Base-by-base conservation (phyloP, 2,113 vertebrate genomes). In the Elachura formosa region DNA sequence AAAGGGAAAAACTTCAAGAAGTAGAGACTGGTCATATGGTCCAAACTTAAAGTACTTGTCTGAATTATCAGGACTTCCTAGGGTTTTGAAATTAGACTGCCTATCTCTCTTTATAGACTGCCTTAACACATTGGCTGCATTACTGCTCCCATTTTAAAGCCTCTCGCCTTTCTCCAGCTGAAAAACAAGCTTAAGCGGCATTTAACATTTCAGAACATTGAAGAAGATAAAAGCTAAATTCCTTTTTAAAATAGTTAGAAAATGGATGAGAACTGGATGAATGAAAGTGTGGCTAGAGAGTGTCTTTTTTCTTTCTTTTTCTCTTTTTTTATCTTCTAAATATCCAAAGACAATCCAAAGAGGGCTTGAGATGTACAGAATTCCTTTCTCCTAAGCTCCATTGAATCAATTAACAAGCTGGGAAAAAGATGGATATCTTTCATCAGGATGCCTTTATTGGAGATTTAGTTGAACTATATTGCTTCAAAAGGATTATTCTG, bases 371-470 rank as follows among this genome's bases (percentile, higher is more conserved):
- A 58, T 61, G 16, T 34, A 62, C 14, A 80, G 36, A 85, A 90
- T 16, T 93, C 6, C 12, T 86, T 21, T 92, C 34, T 58, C 54
- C 83, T 71, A 89, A 90, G 40, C 17, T 71, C 40, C 54, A 74
- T 66, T 94, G 84, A 89, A 92, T 83, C 83, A 93, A 56, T 87
- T 92, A 94, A 86, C 19, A 84, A 77, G 10, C 43, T 80, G 24
- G 12, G 82, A 11, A 73, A 63, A 91, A 80, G 76, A 86, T 84
- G 46, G 63, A 66, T 92, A 58, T 83, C 43, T 13, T 88, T 90
- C 40, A 54, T 91, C 38, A 66, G 46, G 58, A 24, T 83, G 40
- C 58, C 74, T 75, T 79, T 76, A 85, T 69, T 90, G 84, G 24
- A 76, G 18, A 13, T 85, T 79, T 90, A 23, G 45, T 85, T 93